These are phyloP conservation scores for Oceanodroma leucorhoa DNA, from an alignment of 2,797 vertebrate species.

Conservation along the genomic window DNA sequence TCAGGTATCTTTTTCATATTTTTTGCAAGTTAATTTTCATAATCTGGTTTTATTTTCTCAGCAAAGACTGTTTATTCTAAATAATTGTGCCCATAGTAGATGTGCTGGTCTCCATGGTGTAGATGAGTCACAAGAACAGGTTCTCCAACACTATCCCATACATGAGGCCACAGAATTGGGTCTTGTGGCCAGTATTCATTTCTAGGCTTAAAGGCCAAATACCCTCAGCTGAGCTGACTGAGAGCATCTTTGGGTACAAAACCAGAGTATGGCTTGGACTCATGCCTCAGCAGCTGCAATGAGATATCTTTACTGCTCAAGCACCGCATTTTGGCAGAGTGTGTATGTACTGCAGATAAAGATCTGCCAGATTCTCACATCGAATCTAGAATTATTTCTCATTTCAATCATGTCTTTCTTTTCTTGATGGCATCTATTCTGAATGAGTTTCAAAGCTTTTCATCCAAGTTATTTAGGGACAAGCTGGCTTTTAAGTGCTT, in stretches of 20 bases:
- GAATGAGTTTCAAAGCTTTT: neutral
- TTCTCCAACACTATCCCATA: neutral
- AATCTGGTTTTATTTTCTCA: neutral
- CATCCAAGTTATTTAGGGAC: neutral
- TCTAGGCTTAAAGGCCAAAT: neutral
- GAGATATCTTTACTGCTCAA: neutral
- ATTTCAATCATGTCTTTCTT: neutral
- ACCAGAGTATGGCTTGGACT: neutral
- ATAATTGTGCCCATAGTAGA: neutral
- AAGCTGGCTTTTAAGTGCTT: neutral
- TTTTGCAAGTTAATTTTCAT: neutral
- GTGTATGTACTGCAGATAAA: neutral
- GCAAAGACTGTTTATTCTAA: neutral
- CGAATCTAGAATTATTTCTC: slow-evolving; percentile 11
- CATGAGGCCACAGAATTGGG: neutral
- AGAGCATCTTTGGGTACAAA: neutral
- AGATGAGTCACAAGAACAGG: neutral
- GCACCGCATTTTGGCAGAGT: neutral
- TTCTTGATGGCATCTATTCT: neutral
- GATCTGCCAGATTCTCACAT: neutral
- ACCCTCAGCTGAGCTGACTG: neutral
- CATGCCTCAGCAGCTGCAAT: neutral
- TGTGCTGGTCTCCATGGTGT: neutral
- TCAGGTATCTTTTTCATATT: neutral
- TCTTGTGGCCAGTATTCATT: neutral